These are phyloP conservation scores for Hemicordylus capensis DNA, from an alignment of 2,113 vertebrate genomes.

Conservation along the genomic window DNA sequence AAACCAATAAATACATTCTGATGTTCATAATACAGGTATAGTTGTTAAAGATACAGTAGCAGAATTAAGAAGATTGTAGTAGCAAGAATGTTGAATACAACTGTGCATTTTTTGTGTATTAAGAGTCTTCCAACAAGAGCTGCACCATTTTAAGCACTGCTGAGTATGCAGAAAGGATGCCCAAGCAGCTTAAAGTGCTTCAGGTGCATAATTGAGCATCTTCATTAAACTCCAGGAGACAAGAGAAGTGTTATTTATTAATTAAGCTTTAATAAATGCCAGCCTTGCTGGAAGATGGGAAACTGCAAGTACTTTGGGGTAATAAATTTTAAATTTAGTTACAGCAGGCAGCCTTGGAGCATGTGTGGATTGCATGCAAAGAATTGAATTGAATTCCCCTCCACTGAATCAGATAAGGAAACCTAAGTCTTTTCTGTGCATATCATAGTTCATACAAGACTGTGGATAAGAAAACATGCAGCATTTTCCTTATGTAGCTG, in stretches of 20 bases:
- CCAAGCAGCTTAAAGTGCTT: neutral
- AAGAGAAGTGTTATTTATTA: neutral
- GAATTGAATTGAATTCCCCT: neutral
- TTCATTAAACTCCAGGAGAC: neutral
- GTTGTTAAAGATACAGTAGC: too few relatives aligned
- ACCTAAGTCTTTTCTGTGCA: too few relatives aligned
- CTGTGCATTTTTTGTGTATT: neutral
- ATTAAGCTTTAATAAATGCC: neutral
- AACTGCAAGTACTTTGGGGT: neutral
- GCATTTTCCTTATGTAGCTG: neutral
- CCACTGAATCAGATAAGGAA: neutral
- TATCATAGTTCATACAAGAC: neutral
- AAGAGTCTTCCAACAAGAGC: neutral
- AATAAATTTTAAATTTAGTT: neutral
- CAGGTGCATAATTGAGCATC: neutral
- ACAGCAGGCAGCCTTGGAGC: neutral
- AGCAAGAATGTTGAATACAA: slow-evolving; percentile 25
- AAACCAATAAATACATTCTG: slow-evolving; percentile 23
- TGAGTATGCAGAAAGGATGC: neutral
- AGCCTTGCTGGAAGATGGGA: neutral
- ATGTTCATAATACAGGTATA: slow-evolving; percentile 27
- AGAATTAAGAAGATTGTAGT: slow-evolving; percentile 42
- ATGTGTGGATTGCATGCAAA: neutral
- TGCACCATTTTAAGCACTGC: neutral
- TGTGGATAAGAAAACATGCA: neutral